Evolutionary conservation across 2,797 vertebrate genomes (phyloP).

Genomic region (Parambassis ranga): DNA sequence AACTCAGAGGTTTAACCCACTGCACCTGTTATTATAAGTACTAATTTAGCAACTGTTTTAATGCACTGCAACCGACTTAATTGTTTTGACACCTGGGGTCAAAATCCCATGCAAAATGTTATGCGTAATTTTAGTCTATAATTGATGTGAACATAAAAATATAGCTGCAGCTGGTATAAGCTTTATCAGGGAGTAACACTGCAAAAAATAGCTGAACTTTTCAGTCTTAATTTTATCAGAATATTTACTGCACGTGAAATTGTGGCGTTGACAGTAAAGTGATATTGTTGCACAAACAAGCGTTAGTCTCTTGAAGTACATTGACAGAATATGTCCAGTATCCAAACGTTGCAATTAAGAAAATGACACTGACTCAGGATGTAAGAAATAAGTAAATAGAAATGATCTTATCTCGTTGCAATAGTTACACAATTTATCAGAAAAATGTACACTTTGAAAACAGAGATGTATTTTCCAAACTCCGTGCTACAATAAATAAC

Average conservation of each 20-base stretch:
- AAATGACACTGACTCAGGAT: neutral
- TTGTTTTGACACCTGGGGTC: neutral
- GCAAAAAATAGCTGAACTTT: slow-evolving; percentile 30
- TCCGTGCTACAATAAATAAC: neutral
- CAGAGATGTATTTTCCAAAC: neutral
- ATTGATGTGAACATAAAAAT: neutral
- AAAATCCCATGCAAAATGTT: neutral
- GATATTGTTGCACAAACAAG: neutral
- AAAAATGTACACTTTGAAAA: too few relatives aligned
- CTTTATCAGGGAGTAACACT: slow-evolving; percentile 22
- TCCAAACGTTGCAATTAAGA: neutral
- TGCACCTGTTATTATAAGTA: neutral
- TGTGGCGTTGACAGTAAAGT: neutral
- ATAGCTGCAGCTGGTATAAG: neutral
- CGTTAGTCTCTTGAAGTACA: neutral
- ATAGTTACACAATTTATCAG: too few relatives aligned
- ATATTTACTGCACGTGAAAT: neutral
- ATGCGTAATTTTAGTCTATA: neutral
- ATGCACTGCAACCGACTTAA: neutral
- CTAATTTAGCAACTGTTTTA: neutral
- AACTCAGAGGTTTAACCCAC: neutral
- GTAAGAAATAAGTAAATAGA: neutral
- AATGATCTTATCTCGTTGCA: too few relatives aligned
- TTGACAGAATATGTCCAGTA: accelerated
- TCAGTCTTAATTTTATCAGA: neutral